These are phyloP conservation scores for Poecilia velifera DNA, from an alignment of 2,797 vertebrate species.

Conservation along the genomic window DNA sequence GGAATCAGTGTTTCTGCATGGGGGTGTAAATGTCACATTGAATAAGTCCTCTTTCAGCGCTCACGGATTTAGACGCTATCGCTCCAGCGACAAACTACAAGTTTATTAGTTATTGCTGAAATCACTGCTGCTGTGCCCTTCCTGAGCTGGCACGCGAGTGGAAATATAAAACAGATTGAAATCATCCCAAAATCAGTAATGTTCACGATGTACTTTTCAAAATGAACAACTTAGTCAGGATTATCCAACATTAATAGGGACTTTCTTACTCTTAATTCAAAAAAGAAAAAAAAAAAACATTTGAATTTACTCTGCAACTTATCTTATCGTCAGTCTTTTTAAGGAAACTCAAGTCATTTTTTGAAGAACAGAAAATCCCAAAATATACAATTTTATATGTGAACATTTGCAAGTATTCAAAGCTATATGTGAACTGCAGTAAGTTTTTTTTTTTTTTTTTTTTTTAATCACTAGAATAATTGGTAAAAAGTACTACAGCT, in stretches of 20 bases:
- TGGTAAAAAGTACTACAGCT: background rate
- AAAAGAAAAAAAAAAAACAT: no score
- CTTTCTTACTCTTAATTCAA: background rate
- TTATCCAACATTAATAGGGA: background rate
- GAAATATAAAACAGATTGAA: background rate
- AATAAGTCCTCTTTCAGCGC: slow-evolving; percentile 6
- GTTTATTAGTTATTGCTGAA: slow-evolving; percentile 34
- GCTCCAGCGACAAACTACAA: slow-evolving; percentile 38
- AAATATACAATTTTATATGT: background rate
- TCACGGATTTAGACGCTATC: background rate
- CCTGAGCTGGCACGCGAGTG: background rate
- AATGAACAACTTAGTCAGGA: background rate
- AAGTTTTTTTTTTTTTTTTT: background rate
- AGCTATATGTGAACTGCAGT: background rate
- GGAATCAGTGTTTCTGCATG: background rate
- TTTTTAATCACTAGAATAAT: background rate
- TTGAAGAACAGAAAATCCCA: background rate
- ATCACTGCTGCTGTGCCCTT: slow-evolving; percentile 35
- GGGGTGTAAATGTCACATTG: slow-evolving; percentile 34
- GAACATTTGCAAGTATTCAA: background rate
- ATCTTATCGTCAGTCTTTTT: no score
- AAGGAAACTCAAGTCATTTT: background rate
- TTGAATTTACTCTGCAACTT: background rate
- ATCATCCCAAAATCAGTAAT: background rate
- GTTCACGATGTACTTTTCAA: background rate